Base-by-base conservation (phyloP, 35 echinoderm and acorn worm species). In the Diadema setosum region DNA sequence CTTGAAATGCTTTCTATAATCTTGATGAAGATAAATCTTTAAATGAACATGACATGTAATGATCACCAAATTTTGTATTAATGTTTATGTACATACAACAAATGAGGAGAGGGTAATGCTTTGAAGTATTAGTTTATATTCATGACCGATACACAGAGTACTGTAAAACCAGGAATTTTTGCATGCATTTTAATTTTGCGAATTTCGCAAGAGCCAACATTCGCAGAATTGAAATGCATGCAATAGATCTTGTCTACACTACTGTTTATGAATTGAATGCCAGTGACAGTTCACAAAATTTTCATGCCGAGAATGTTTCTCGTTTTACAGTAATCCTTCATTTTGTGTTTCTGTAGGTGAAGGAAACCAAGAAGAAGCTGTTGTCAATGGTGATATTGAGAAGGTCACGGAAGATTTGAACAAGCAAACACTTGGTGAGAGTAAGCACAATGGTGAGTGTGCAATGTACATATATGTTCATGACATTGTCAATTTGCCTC, bases 361-460 rank as follows among this genome's bases (percentile, higher is more conserved):
- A 17, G 85, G 60, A 46, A 61, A 91, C 75, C 35, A 58, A 61
- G 31, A 58, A 61, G 31, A 32, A 1, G 65, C 56, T 46, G 89
- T 55, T 18, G 74, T 87, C 16, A 91, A 91, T 87, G 93, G 89
- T 82, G 93, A 87, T 52, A 43, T 93, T 5, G 90, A 93, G 75
- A 80, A 84, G 36, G 76, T 97, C 17, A 86, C 90, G 35, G 91
- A 89, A 24, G 42, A 97, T 25, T 40, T 97, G 34, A 87, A 90
- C 58, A 97, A 93, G 31, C 94, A 97, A 83, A 82, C 33, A 12
- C 39, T 97, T 1, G 82, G 90, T 40, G 87, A 90, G 60, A 80
- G 84, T 29, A 85, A 91, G 42, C 31, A 9, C 6, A 63, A 34
- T 39, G 69, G 14, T 88, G 34, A 56, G 50, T 34, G 15, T 31